Base-by-base conservation (phyloP, 2,113 vertebrate species). In the Sinosuthora webbiana region DNA sequence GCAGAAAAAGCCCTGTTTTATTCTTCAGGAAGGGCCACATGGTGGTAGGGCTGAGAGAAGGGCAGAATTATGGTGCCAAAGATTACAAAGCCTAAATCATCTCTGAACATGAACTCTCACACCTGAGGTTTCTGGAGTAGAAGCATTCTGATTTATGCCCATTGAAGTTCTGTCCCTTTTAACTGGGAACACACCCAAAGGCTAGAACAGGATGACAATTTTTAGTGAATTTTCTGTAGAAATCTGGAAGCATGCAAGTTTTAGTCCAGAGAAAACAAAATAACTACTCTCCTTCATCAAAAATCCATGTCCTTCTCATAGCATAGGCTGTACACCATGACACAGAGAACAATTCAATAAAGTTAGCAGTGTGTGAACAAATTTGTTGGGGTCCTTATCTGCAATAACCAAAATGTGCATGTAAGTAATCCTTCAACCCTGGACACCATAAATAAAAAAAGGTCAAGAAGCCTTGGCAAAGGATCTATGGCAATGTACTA, bases 341-440 rank as follows among this genome's bases (percentile, higher is more conserved):
- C 56, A 53, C 10, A 75, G 83, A 47, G 68, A 79, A 94, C 73
- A 87, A 83, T 75, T 93, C 88, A 90, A 84, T 93, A 88, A 85
- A 95, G 85, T 78, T 53, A 94, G 76, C 53, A 81, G 85, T 15
- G 76, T 81, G 68, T 90, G 92, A 96, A 87, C 8, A 2, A 88
- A 91, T 90, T 64, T 93, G 65, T 75, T 64, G 84, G 41, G n/a
- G 31, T 33, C 11, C 68, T 97, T 93, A 83, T 95, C 90, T 83
- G 47, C 71, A 83, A 88, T 87, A 82, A 92, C 56, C 79, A 90
- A 89, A 96, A 64, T 19, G 62, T 64, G 30, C 73, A 55, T 6
- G 1, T 45, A 86, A 81, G 88, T 79, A 90, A 95, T 95, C 69
- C 56, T 94, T 96, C 80, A 88, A 18, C 37, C 15, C n/a, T 25